Percentiles rank a stretch among this genome's conserved stretches.
phyloP scores from a whole-genome alignment of 2,888 invertebrate species.

The Tridacna gigas region DNA sequence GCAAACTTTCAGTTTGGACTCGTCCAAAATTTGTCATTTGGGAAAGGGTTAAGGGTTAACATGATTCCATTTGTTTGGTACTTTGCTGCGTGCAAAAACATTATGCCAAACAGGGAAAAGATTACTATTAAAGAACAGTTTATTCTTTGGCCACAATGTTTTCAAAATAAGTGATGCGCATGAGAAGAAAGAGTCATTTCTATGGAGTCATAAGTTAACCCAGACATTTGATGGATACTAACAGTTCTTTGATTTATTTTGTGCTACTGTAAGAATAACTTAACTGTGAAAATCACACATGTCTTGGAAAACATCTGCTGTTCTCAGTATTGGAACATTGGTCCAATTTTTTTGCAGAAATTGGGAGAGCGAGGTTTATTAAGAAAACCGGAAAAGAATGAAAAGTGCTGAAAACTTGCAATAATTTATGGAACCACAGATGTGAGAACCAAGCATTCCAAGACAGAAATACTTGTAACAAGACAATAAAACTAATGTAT shows the following conservation, averaged over 20 bases:
- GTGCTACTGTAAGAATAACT: constrained; percentile 12
- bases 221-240: neutral
- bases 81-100: neutral
- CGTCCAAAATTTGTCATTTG: no score
- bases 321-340: neutral
- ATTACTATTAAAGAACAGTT: neutral
- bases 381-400: constrained; percentile 35
- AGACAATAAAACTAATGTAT: no score
- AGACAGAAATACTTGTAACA: neutral
- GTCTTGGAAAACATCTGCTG: constrained; percentile 19
- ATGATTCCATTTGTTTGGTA: no score
- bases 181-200: neutral
- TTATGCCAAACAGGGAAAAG: neutral
- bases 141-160: neutral
- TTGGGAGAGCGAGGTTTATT: constrained; percentile 47
- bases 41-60: no score
- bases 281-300: constrained; percentile 21
- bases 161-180: neutral
- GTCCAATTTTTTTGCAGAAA: constrained; percentile 56
- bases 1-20: no score
- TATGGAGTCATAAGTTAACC: neutral
- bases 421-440: neutral
- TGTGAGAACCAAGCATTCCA: neutral
- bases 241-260: neutral
- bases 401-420: constrained; percentile 42